These are phyloP conservation scores for Desoria tigrina DNA, from an alignment of 2,888 invertebrate species.

Conservation along the genomic window DNA sequence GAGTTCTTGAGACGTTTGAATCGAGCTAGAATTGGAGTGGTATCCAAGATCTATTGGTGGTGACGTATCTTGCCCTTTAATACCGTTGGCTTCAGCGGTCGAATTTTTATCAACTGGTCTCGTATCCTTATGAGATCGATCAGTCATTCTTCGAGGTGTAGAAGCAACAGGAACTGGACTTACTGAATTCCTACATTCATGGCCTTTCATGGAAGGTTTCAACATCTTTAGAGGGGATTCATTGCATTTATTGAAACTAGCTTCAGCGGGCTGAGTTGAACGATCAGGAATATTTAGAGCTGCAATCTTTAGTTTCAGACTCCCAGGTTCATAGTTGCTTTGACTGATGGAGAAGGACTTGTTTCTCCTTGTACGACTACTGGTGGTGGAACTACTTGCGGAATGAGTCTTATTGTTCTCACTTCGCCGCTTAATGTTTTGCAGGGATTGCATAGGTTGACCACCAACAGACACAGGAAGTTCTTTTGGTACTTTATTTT, in stretches of 20 bases:
- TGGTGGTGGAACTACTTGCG: conserved; percentile 41
- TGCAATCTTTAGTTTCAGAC: conserved; percentile 60
- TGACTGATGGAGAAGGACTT: conserved; percentile 35
- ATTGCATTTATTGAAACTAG: conserved; percentile 18
- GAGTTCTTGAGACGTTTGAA: no score
- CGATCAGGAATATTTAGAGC: conserved; percentile 58
- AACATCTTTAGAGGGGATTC: conserved; percentile 1
- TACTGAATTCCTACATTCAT: no score
- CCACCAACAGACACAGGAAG: not conserved
- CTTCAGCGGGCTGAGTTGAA: not conserved
- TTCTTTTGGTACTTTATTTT: conserved; percentile 13
- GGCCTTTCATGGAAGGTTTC: no score
- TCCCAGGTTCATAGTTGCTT: conserved; percentile 55
- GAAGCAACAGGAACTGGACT: no score
- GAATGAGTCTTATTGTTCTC: conserved; percentile 15
- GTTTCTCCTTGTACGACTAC: conserved; percentile 33
- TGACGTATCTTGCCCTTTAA: no score
- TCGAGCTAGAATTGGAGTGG: no score
- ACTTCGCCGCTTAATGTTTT: conserved; percentile 49
- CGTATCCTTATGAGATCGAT: no score
- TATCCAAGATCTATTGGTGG: no score
- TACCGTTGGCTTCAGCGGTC: no score
- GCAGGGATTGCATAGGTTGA: conserved; percentile 12
- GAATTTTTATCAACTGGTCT: no score
- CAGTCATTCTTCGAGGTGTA: no score